Conservation (phyloP, 2,113 vertebrate genomes). For the Psilopogon haemacephalus region DNA sequence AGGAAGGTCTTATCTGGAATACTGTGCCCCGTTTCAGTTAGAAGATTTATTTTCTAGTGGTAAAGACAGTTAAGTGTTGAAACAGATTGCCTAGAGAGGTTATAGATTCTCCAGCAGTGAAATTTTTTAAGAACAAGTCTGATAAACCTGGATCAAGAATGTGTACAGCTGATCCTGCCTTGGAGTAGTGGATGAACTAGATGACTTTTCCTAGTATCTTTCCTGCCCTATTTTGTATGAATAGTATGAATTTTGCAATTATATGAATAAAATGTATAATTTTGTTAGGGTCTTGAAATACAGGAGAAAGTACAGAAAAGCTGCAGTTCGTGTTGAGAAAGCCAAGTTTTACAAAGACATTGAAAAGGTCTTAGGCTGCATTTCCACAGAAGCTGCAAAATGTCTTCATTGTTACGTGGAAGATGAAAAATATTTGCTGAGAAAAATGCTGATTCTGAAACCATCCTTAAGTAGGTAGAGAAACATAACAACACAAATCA, state of each 20-base stretch:
- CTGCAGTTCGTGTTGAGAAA: not conserved
- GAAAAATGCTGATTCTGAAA: not conserved
- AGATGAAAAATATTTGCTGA: not conserved
- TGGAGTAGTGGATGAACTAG: not conserved
- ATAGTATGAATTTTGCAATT: not conserved
- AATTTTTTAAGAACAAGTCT: not conserved
- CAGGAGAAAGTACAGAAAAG: not conserved
- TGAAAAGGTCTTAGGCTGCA: not conserved
- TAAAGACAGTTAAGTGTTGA: not conserved
- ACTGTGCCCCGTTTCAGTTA: not conserved
- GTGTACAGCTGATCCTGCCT: not conserved
- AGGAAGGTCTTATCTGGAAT: not conserved
- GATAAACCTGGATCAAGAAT: not conserved
- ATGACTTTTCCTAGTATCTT: not conserved
- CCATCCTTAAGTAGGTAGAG: not conserved
- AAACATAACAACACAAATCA: not conserved
- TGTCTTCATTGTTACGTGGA: not conserved
- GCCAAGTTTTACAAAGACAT: not conserved
- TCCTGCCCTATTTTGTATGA: not conserved
- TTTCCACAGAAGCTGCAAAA: not conserved
- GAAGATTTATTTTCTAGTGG: not conserved
- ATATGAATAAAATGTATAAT: not conserved
- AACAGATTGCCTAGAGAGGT: not conserved
- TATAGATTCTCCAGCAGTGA: not conserved
- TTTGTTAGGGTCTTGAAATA: not conserved